These are phyloP conservation scores for Tethea ocularis DNA, from an alignment of 2,888 invertebrate species.

Conservation along the genomic window DNA sequence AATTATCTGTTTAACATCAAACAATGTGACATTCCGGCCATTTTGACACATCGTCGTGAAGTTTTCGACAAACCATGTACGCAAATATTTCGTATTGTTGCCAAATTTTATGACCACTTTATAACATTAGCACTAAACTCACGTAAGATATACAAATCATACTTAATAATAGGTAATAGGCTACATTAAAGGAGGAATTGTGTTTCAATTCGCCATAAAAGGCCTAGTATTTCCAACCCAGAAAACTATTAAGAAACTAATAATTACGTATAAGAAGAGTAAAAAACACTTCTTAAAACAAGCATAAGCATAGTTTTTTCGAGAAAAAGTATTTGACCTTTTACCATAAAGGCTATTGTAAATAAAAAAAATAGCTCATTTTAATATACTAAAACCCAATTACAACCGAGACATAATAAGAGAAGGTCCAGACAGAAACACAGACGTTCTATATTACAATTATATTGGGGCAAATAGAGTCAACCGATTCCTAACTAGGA, in stretches of 20 bases:
- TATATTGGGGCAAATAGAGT: constrained; percentile 9
- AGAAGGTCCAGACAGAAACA: background rate
- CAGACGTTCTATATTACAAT: constrained; percentile 8
- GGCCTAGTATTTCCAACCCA: too few species aligned
- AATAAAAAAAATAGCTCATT: too few species aligned
- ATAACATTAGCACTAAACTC: constrained; percentile 10
- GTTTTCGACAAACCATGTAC: constrained; percentile 61
- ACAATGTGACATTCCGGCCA: constrained; percentile 58
- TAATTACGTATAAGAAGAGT: too few species aligned
- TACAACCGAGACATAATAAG: background rate
- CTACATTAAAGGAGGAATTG: too few species aligned
- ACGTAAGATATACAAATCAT: constrained; percentile 22
- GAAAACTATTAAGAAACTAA: too few species aligned
- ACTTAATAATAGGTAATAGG: too few species aligned
- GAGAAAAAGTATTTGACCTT: too few species aligned
- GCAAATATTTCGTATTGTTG: constrained; percentile 60
- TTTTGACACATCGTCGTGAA: constrained; percentile 63
- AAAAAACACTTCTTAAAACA: too few species aligned
- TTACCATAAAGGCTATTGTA: too few species aligned
- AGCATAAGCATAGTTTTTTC: too few species aligned
- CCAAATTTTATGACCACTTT: constrained; percentile 37
- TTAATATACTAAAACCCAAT: background rate
- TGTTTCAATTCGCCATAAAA: too few species aligned
- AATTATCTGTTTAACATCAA: constrained; percentile 43
- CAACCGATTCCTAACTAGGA: background rate